phyloP scores from a whole-genome alignment of 2,888 invertebrate species.

The Leptura quadrifasciata region DNA sequence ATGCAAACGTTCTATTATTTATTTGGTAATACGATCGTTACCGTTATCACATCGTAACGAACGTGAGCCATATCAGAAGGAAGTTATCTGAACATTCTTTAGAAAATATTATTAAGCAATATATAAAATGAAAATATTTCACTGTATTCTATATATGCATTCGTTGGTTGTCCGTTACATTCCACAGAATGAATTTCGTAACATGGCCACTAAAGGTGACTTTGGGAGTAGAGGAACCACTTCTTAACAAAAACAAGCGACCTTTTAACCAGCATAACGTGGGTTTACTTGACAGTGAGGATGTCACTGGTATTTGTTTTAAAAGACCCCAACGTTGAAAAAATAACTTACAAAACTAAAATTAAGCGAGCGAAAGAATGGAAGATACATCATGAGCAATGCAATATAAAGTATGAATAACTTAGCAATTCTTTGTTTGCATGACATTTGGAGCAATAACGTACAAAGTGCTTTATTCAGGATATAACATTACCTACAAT shows the following conservation, averaged over 20 bases:
- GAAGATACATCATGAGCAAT: slow-evolving; percentile 49
- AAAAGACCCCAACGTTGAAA: slow-evolving; percentile 65
- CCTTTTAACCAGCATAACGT: slow-evolving; percentile 64
- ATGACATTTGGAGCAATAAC: neutral
- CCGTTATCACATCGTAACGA: neutral
- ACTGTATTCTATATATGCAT: slow-evolving; percentile 11
- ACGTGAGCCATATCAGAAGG: neutral
- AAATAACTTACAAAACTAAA: slow-evolving; percentile 61
- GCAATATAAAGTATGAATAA: slow-evolving; percentile 48
- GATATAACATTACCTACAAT: neutral
- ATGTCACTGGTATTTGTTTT: slow-evolving; percentile 65
- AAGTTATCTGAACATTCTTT: slow-evolving; percentile 8
- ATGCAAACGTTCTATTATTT: slow-evolving; percentile 2
- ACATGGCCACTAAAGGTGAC: slow-evolving; percentile 62
- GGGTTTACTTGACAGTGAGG: slow-evolving; percentile 65
- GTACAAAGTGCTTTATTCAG: neutral
- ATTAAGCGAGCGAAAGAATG: slow-evolving; percentile 53
- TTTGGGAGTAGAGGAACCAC: slow-evolving; percentile 58
- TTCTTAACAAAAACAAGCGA: slow-evolving; percentile 63
- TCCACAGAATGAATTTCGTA: slow-evolving; percentile 57
- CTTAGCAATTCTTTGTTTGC: slow-evolving; percentile 35
- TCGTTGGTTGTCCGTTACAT: slow-evolving; percentile 38
- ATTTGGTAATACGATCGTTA: neutral
- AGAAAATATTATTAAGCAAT: neutral
- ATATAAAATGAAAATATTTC: slow-evolving; percentile 14